These are phyloP conservation scores for Melanotaenia trifasciata DNA, from an alignment of 2,797 vertebrate genomes.

Conservation along the genomic window DNA sequence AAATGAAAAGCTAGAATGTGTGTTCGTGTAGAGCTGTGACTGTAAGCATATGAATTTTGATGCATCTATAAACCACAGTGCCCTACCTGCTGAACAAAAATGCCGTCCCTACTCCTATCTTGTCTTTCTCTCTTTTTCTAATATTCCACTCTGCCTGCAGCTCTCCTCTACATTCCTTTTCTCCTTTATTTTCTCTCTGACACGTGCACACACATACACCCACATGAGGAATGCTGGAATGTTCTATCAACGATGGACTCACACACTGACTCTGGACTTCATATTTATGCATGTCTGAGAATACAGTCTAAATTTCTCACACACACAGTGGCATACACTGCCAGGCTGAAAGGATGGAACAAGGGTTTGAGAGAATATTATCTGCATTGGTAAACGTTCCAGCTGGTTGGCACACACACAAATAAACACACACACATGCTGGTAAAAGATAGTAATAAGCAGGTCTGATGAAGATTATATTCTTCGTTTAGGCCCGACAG, in stretches of 20 bases:
- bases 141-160: slow-evolving; percentile 1
- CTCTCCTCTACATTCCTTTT: slow-evolving; percentile 12
- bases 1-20: not conserved
- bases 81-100: not conserved
- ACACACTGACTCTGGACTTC: slow-evolving; percentile 3
- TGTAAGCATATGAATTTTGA: slow-evolving; percentile 4
- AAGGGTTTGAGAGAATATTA: slow-evolving; percentile 35
- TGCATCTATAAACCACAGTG: not conserved
- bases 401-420: slow-evolving; percentile 8
- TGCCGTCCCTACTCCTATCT: not conserved
- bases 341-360: slow-evolving; percentile 28
- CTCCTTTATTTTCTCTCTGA: not conserved
- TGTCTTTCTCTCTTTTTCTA: not conserved
- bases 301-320: slow-evolving; percentile 13
- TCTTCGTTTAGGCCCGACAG: slow-evolving; percentile 28
- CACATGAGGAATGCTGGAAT: slow-evolving; percentile 16
- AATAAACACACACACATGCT: not conserved
- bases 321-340: not conserved
- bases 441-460: slow-evolving; percentile 39
- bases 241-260: slow-evolving; percentile 25
- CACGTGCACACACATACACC: not conserved
- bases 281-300: slow-evolving; percentile 20
- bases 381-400: slow-evolving; percentile 43
- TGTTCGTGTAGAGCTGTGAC: not conserved
- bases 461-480: slow-evolving; percentile 43